A percentile compares a stretch with the other conserved stretches of the same genome.
Evolutionary conservation across 1,140 invertebrate species (phyloP).

Genomic region (Pseudoatta argentina): DNA sequence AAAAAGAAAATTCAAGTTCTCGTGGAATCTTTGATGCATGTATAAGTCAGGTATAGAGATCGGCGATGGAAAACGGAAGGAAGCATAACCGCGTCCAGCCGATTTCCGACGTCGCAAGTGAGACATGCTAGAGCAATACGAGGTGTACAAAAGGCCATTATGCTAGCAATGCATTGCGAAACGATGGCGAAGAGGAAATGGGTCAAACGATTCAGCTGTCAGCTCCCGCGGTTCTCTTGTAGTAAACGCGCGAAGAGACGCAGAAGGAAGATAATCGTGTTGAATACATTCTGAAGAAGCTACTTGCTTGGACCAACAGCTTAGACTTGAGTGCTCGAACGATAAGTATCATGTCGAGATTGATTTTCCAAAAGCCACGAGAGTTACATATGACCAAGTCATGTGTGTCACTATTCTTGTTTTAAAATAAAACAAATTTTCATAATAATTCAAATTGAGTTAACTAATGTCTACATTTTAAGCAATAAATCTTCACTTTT

Average conservation of each 20-base stretch:
- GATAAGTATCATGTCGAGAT: slow-evolving; percentile 48
- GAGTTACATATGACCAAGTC: background rate
- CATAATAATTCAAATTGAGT: background rate
- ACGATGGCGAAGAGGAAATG: slow-evolving; percentile 67
- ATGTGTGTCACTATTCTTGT: background rate
- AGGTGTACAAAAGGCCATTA: slow-evolving; percentile 68
- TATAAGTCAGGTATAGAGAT: background rate
- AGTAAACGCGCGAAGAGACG: slow-evolving; percentile 36
- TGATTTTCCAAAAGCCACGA: slow-evolving; percentile 26
- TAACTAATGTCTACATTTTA: background rate
- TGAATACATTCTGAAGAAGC: slow-evolving; percentile 51
- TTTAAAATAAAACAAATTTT: background rate
- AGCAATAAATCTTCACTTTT: background rate
- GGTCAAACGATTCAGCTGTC: slow-evolving; percentile 75
- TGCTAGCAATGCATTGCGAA: slow-evolving; percentile 70
- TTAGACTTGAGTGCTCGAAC: slow-evolving; percentile 49
- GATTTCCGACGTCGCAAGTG: slow-evolving; percentile 67
- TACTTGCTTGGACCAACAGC: slow-evolving; percentile 59
- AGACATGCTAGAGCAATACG: slow-evolving; percentile 57
- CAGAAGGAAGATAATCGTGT: slow-evolving; percentile 11
- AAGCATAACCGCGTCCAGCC: slow-evolving; percentile 16
- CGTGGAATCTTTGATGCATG: background rate
- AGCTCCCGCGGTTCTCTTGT: slow-evolving; percentile 36
- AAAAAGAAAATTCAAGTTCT: background rate
- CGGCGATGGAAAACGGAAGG: slow-evolving; percentile 37